phyloP scores from a whole-genome alignment of 2,888 invertebrate species.

The Drosophila pegasa region DNA sequence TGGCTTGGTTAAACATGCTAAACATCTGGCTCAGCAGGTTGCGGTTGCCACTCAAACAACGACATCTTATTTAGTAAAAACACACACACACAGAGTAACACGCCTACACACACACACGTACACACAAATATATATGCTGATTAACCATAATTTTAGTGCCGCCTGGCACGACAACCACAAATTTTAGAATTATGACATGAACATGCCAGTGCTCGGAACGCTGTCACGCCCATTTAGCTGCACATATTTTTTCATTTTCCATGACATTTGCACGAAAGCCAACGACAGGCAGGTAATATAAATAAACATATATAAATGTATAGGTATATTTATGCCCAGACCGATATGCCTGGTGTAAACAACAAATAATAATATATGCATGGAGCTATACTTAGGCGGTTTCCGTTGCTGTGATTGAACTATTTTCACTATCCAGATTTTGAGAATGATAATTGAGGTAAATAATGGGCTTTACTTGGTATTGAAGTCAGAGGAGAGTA shows the following conservation, averaged over 20 bases:
- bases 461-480: no score
- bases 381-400: conserved; percentile 1
- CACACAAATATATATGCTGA: conserved; percentile 12
- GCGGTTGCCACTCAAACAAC: conserved; percentile 28
- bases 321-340: conserved; percentile 1
- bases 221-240: conserved; percentile 47
- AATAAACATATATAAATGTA: conserved; percentile 25
- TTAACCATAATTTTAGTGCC: conserved; percentile 53
- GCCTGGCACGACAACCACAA: conserved; percentile 62
- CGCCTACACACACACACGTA: conserved; percentile 6
- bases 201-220: conserved; percentile 37
- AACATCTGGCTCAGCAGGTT: conserved; percentile 34
- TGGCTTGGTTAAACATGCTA: conserved; percentile 12
- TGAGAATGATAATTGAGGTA: not conserved
- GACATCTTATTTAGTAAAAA: conserved; percentile 13
- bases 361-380: conserved; percentile 17
- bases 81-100: conserved; percentile 6
- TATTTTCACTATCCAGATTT: conserved; percentile 1
- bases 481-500: no score
- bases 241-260: conserved; percentile 51
- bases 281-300: conserved; percentile 31
- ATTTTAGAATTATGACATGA: conserved; percentile 72
- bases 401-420: conserved; percentile 2
- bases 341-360: conserved; percentile 7
- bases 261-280: conserved; percentile 44